A percentile compares a stretch with the other conserved stretches of the same genome.
These are phyloP conservation scores for Cyprinodon brontotheroides DNA, from an alignment of 2,113 vertebrate species.

Conservation along the genomic window DNA sequence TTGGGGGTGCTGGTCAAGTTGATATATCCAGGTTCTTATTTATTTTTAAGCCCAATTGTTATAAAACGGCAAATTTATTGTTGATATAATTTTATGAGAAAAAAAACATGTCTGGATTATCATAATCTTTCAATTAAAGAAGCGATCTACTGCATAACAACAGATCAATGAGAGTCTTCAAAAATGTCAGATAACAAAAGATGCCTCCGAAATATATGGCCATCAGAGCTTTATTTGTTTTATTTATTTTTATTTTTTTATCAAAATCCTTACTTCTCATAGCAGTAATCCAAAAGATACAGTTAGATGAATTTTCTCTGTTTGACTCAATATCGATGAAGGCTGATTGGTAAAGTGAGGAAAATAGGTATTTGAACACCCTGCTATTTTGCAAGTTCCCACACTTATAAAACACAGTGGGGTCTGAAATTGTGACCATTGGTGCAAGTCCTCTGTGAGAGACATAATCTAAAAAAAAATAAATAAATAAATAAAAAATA, in stretches of 20 bases:
- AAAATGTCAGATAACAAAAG: neutral
- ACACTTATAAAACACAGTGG: too few species aligned
- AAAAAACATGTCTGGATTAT: neutral
- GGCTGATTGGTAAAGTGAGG: neutral
- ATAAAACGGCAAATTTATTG: constrained; percentile 22
- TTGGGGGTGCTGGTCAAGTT: neutral
- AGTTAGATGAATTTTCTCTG: constrained; percentile 19
- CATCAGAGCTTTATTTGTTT: neutral
- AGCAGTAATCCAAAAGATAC: neutral
- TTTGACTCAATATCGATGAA: constrained; percentile 32
- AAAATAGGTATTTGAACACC: too few species aligned
- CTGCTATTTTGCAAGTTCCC: too few species aligned
- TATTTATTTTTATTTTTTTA: too few species aligned
- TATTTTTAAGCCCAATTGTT: neutral
- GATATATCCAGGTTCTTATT: constrained; percentile 8
- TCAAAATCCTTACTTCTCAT: constrained; percentile 6
- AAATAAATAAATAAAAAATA: too few species aligned
- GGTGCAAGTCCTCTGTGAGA: too few species aligned
- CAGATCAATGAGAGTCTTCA: neutral
- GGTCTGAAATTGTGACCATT: too few species aligned
- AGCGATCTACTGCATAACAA: constrained; percentile 12
- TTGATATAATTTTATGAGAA: neutral
- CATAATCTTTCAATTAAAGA: neutral
- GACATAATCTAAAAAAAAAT: too few species aligned
- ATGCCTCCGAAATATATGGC: neutral